Evolutionary conservation across 2,888 invertebrate genomes (phyloP).

Genomic region (Crepidodera aurea): DNA sequence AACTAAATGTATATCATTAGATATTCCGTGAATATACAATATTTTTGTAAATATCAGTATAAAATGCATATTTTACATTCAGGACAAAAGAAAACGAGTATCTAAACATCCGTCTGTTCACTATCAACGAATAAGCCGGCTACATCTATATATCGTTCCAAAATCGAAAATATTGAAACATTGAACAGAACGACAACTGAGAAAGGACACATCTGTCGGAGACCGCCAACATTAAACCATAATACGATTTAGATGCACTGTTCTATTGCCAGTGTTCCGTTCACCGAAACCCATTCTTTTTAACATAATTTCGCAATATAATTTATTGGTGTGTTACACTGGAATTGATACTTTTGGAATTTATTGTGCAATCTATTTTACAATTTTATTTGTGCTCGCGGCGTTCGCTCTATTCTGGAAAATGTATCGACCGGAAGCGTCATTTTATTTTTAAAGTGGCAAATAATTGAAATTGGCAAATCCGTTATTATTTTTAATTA

Average conservation of each 20-base stretch:
- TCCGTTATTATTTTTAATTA: too few species aligned
- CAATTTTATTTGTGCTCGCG: conserved; percentile 26
- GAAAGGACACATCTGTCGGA: conserved; percentile 29
- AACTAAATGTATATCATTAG: too few species aligned
- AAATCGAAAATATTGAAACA: conserved; percentile 22
- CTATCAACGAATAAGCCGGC: conserved; percentile 17
- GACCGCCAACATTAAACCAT: conserved; percentile 28
- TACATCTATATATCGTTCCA: conserved; percentile 20
- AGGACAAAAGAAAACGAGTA: too few species aligned
- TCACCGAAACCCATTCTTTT: conserved; percentile 29
- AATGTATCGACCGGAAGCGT: conserved; percentile 1
- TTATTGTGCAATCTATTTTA: conserved; percentile 33
- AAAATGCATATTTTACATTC: too few species aligned
- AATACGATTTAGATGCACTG: conserved; percentile 30
- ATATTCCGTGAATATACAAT: too few species aligned
- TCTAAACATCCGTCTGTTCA: too few species aligned
- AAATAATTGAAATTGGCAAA: too few species aligned
- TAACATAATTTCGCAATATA: conserved; percentile 36
- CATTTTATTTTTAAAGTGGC: too few species aligned
- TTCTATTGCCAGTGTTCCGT: conserved; percentile 19
- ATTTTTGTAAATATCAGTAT: too few species aligned
- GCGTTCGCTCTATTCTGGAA: conserved; percentile 2
- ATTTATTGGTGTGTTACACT: conserved; percentile 36
- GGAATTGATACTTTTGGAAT: conserved; percentile 33
- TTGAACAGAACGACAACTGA: conserved; percentile 18